phyloP scores from a whole-genome alignment of 1,140 invertebrate genomes.

The Uloborus diversus region DNA sequence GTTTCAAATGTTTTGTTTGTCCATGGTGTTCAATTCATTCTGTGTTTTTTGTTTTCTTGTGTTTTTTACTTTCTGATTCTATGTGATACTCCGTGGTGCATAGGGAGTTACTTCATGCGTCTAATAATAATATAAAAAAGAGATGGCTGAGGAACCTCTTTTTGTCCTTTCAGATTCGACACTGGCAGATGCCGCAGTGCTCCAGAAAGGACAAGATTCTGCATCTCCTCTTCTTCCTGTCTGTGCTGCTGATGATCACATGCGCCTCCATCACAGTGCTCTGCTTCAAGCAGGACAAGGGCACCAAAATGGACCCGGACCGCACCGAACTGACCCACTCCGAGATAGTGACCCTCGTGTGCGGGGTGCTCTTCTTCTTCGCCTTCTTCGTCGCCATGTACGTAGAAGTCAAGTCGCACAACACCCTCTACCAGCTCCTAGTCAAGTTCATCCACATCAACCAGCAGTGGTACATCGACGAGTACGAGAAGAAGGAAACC shows the following conservation, averaged over 20 bases:
- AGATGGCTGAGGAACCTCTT: too few relatives aligned
- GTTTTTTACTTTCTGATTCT: too few relatives aligned
- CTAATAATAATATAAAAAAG: too few relatives aligned
- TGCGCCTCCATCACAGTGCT: constrained; percentile 69
- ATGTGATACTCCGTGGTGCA: too few relatives aligned
- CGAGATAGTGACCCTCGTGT: constrained; percentile 69
- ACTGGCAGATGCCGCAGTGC: constrained; percentile 68
- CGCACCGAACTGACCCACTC: constrained; percentile 67
- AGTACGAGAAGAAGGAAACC: constrained; percentile 65
- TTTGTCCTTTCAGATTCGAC: constrained; percentile 60
- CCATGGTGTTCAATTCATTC: too few relatives aligned
- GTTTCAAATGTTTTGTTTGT: too few relatives aligned
- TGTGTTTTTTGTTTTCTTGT: too few relatives aligned
- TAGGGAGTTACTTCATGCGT: too few relatives aligned
- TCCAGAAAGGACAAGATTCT: constrained; percentile 68
- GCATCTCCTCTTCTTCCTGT: constrained; percentile 68
- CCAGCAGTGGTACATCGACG: constrained; percentile 69
- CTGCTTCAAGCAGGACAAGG: constrained; percentile 69
- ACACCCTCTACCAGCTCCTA: constrained; percentile 68
- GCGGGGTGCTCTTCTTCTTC: constrained; percentile 70
- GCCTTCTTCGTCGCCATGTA: constrained; percentile 72
- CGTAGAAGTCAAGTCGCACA: constrained; percentile 70
- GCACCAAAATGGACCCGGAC: constrained; percentile 60
- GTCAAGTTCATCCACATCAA: constrained; percentile 68
- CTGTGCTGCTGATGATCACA: constrained; percentile 67